Evolutionary conservation across 2,888 invertebrate genomes (phyloP).

Genomic region (Phaonia tiefii): DNA sequence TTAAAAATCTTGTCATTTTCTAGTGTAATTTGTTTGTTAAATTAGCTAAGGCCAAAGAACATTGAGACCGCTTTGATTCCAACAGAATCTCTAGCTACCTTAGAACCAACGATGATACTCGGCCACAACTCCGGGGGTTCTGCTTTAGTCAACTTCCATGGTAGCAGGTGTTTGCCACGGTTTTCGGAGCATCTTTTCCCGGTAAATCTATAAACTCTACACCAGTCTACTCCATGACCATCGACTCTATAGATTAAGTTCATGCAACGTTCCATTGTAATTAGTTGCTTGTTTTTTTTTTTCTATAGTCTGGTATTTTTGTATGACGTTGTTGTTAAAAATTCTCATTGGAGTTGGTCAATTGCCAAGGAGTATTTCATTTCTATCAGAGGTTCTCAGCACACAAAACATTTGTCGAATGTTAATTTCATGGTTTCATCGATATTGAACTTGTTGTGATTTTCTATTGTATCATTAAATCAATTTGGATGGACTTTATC

Average conservation of each 20-base stretch:
- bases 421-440: constrained; percentile 48
- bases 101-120: no score
- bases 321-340: constrained; percentile 8
- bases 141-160: background rate
- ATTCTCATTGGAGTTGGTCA: constrained; percentile 3
- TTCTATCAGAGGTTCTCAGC: constrained; percentile 1
- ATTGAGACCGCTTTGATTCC: constrained; percentile 14
- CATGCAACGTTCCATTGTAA: constrained; percentile 27
- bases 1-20: constrained; percentile 59
- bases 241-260: constrained; percentile 3
- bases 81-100: background rate
- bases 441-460: constrained; percentile 63
- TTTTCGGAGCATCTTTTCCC: constrained; percentile 1
- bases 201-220: background rate
- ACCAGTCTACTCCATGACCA: background rate
- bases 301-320: constrained; percentile 4
- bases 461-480: constrained; percentile 49
- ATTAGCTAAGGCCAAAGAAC: constrained; percentile 54
- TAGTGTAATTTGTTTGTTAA: constrained; percentile 63
- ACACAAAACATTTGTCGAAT: constrained; percentile 8
- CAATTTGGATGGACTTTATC: constrained; percentile 57
- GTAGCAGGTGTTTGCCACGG: constrained; percentile 49
- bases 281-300: constrained; percentile 33
- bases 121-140: no score
- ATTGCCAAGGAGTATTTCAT: background rate